Evolutionary conservation across 1,140 invertebrate genomes (phyloP).

Genomic region (Anagrus nilaparvatae): DNA sequence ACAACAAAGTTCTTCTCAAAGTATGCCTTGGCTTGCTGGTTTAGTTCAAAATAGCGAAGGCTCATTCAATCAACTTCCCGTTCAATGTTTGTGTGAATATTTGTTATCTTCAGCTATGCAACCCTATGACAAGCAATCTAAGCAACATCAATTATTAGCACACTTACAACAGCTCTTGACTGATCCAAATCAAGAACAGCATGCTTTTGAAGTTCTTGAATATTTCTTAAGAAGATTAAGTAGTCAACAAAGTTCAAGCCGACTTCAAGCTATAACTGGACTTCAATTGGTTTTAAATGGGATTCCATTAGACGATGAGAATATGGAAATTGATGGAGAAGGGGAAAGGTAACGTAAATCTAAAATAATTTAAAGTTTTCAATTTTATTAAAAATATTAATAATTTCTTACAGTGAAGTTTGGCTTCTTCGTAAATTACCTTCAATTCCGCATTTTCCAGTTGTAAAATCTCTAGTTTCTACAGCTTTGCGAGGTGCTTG

Average conservation of each 20-base stretch:
- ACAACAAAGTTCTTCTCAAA: slow-evolving; percentile 67
- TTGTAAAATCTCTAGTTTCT: slow-evolving; percentile 56
- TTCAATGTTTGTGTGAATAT: slow-evolving; percentile 94
- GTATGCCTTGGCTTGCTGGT: slow-evolving; percentile 95
- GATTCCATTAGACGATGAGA: slow-evolving; percentile 34
- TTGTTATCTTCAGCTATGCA: slow-evolving; percentile 62
- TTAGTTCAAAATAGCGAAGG: slow-evolving; percentile 86
- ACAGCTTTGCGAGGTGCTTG: slow-evolving; percentile 70
- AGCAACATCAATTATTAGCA: slow-evolving; percentile 68
- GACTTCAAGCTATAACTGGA: slow-evolving; percentile 66
- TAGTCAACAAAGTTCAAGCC: slow-evolving; percentile 65
- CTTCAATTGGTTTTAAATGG: slow-evolving; percentile 47
- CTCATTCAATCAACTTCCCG: slow-evolving; percentile 77
- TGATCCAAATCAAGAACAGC: slow-evolving; percentile 48
- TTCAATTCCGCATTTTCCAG: slow-evolving; percentile 59
- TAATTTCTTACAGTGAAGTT: slow-evolving; percentile 33
- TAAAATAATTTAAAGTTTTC: slow-evolving; percentile 1
- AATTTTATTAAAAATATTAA: background rate
- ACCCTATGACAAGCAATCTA: slow-evolving; percentile 49
- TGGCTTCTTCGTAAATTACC: slow-evolving; percentile 77
- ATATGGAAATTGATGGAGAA: slow-evolving; percentile 38
- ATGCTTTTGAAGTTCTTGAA: slow-evolving; percentile 74
- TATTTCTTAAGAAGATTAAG: slow-evolving; percentile 82
- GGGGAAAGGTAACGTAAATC: slow-evolving; percentile 25
- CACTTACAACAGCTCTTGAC: slow-evolving; percentile 63